A percentile compares a stretch with the other conserved stretches of the same genome.
Conservation (phyloP, 2,888 invertebrate species). For the Eurytoma adleriae region DNA sequence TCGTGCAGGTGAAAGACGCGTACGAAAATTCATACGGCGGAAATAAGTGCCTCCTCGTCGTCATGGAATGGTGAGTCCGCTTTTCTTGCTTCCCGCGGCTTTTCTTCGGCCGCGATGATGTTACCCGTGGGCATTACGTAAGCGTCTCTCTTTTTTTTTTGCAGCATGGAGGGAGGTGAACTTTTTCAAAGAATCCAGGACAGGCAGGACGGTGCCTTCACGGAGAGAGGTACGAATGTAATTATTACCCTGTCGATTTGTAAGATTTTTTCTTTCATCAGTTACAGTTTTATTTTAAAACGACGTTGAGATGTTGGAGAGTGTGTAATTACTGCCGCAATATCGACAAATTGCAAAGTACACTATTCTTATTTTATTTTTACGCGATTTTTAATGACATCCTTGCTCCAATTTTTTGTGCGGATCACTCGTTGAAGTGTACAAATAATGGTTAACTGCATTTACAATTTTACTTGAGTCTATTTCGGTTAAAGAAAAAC, state of each 20-base stretch:
- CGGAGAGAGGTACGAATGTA: conserved; percentile 85
- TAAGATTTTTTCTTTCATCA: background rate
- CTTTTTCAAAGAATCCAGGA: conserved; percentile 98
- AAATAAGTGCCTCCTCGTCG: conserved; percentile 93
- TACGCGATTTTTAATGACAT: background rate
- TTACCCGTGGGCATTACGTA: no score
- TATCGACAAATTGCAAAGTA: background rate
- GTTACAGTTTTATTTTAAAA: background rate
- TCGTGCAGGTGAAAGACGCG: conserved; percentile 94
- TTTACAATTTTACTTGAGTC: no score
- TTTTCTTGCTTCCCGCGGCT: background rate
- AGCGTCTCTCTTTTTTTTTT: conserved; percentile 20
- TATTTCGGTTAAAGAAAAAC: no score
- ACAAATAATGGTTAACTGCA: no score
- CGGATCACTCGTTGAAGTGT: background rate
- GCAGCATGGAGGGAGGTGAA: conserved; percentile 97
- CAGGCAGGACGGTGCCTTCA: conserved; percentile 95
- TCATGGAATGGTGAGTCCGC: conserved; percentile 95
- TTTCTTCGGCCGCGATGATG: no score
- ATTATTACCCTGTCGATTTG: background rate
- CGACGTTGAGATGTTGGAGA: no score
- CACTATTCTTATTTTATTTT: background rate
- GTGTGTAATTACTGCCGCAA: background rate
- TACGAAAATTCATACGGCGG: conserved; percentile 97
- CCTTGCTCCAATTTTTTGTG: no score